Conservation (phyloP, 2,888 invertebrate species). For the Euproctis similis region DNA sequence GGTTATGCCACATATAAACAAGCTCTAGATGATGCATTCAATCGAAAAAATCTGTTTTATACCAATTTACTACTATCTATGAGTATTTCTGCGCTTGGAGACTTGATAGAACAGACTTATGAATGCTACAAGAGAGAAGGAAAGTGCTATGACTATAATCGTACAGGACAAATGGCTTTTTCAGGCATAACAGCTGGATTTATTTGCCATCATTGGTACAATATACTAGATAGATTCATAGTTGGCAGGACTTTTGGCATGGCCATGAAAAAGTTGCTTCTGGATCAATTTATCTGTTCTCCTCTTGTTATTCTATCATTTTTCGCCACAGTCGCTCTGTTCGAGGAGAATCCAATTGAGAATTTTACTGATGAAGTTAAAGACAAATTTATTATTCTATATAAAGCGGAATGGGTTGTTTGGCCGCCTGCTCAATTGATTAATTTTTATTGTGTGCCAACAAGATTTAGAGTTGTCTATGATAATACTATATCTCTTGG, state of each 20-base stretch:
- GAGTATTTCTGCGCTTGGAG: conserved; percentile 85
- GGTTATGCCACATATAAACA: conserved; percentile 36
- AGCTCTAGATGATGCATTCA: conserved; percentile 63
- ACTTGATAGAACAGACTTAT: conserved; percentile 86
- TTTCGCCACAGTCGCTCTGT: conserved; percentile 82
- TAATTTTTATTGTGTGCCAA: conserved; percentile 92
- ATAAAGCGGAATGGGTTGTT: conserved; percentile 91
- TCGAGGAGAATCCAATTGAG: conserved; percentile 78
- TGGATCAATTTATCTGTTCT: conserved; percentile 90
- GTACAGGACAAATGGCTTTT: conserved; percentile 85
- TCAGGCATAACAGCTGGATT: conserved; percentile 87
- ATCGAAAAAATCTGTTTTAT: conserved; percentile 80
- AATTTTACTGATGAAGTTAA: conserved; percentile 81
- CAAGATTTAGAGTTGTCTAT: conserved; percentile 88
- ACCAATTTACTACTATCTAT: conserved; percentile 89
- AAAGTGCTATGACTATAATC: conserved; percentile 70
- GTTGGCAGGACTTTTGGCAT: conserved; percentile 80
- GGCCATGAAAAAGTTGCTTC: conserved; percentile 84
- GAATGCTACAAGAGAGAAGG: conserved; percentile 78
- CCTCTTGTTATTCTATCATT: conserved; percentile 86
- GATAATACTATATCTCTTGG: conserved; percentile 90
- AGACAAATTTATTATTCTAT: conserved; percentile 85
- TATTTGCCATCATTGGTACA: conserved; percentile 92
- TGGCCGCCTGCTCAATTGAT: conserved; percentile 95
- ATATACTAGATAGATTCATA: conserved; percentile 81